A percentile compares a stretch with the other conserved stretches of the same genome.
phyloP scores from a whole-genome alignment of 2,113 vertebrate species.

The Pogona vitticeps region DNA sequence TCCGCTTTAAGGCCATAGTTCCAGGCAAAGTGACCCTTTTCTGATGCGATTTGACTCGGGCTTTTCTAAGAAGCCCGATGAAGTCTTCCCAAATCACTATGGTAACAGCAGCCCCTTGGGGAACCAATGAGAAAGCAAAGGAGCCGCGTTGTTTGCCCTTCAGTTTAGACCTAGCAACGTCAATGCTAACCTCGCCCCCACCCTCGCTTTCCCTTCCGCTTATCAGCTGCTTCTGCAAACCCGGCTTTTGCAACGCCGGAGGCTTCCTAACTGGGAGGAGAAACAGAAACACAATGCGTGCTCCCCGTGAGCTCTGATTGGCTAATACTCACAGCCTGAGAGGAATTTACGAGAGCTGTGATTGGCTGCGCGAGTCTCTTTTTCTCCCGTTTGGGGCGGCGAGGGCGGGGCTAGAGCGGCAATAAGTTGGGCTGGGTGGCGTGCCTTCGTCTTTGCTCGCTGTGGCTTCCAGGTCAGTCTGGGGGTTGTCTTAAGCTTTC shows the following conservation, averaged over 20 bases:
- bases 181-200: rapidly evolving
- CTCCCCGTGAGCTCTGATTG: background rate
- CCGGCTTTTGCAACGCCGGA: background rate
- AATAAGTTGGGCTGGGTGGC: rapidly evolving
- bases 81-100: too few species aligned
- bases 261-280: too few species aligned
- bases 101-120: too few species aligned
- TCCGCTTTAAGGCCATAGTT: too few species aligned
- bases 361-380: background rate
- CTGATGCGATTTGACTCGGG: too few species aligned
- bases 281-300: too few species aligned
- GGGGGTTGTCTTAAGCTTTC: rapidly evolving
- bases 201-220: too few species aligned
- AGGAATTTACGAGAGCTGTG: background rate
- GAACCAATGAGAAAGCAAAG: too few species aligned
- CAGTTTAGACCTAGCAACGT: too few species aligned
- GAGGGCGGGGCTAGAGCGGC: background rate
- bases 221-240: background rate
- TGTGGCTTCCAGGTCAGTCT: background rate
- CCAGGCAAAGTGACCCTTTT: too few species aligned
- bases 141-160: background rate
- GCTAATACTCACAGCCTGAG: background rate
- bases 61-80: too few species aligned
- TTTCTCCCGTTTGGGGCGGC: too few species aligned
- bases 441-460: rapidly evolving